Evolutionary conservation across 2,888 invertebrate genomes (phyloP), one percentile per base, ranked within the genome.

Genomic region (Eurytoma californica): DNA sequence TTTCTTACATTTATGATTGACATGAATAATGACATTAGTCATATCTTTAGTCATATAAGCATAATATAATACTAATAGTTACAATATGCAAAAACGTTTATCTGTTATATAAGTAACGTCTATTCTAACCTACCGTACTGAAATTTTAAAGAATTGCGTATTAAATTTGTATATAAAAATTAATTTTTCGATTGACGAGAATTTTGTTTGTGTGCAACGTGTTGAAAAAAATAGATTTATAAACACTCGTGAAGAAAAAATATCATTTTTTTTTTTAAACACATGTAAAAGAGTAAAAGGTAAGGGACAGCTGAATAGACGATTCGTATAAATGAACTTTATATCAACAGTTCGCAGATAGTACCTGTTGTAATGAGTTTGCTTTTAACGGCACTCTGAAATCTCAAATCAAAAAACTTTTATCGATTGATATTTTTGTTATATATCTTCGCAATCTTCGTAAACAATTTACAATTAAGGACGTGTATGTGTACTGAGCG

Each of bases 401-500:
- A 24, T 39, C 47, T 18, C 47, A 20, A 7, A 28, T 39, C 30
- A 58, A 30, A 58, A 67, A 57, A 39, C 53, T 61, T 70, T 72
- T 78, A 78, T 73, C 28, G 18, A 63, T 69, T 63, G 72, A 73
- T 73, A 73, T 78, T 78, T 61, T 69, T 73, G 58, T 57, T 61
- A 65, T 70, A 7, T 63, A 18, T 30, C 72, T n/a, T 60, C 18
- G 47, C 58, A 30, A 51, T 72, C 9, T 65, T 24, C 16, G 47
- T 53, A 72, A 39, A 53, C 18, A 72, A 24, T 72, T 39, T 63
- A 16, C 53, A 63, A 53, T 39, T 55, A 70, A 70, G 39, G 60
- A 80, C 67, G 73, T 80, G 70, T 80, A 77, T 72, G 69, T 76
- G 69, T 70, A 61, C 53, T 77, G 72, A 77, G 66, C 76, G 72